These are phyloP conservation scores for Tetranychus piercei DNA, from an alignment of 2,888 invertebrate species.

Conservation along the genomic window DNA sequence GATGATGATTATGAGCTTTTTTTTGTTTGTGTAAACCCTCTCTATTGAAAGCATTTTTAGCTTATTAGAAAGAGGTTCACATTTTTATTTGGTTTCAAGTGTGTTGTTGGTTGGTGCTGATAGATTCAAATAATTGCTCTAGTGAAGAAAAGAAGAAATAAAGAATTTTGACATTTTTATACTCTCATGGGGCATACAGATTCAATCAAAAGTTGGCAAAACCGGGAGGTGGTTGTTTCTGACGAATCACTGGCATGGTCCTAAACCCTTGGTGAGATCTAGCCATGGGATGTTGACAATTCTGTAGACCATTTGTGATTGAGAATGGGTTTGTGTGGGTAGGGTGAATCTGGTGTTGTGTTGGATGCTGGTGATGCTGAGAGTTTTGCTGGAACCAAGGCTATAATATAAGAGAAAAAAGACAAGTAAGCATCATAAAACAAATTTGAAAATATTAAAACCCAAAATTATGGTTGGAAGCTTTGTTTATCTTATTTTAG, in stretches of 20 bases:
- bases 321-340: conserved; percentile 1
- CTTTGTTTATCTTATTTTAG: too few species aligned
- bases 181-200: neutral
- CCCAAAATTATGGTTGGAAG: neutral
- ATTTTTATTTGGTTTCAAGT: neutral
- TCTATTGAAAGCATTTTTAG: too few species aligned
- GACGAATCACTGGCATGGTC: neutral
- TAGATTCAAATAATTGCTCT: neutral
- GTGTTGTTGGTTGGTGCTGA: neutral
- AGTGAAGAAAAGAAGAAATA: neutral
- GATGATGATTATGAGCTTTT: neutral
- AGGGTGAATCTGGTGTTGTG: conserved; percentile 2
- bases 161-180: neutral
- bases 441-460: neutral
- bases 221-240: conserved; percentile 9
- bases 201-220: conserved; percentile 3
- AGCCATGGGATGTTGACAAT: neutral
- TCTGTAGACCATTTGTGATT: neutral
- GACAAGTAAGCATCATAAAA: neutral
- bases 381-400: conserved; percentile 7
- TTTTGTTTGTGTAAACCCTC: neutral
- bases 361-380: neutral
- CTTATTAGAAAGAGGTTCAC: neutral
- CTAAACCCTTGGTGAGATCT: neutral
- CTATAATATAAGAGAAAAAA: neutral